These are phyloP conservation scores for Galbula dea DNA, from an alignment of 2,113 vertebrate species.

Conservation along the genomic window DNA sequence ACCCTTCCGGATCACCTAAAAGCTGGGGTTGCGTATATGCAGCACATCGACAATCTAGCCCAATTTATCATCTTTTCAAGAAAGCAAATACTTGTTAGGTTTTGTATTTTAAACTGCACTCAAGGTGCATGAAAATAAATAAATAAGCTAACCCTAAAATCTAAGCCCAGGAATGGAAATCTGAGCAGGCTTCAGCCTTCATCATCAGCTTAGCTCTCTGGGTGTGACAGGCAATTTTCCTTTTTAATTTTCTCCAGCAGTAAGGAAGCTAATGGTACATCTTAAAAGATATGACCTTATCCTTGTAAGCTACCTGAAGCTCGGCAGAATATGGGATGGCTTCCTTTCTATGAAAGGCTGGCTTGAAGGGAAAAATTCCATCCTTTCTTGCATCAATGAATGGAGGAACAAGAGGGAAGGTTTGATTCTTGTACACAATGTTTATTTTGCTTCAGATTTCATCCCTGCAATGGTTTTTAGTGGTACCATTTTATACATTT, in stretches of 20 bases:
- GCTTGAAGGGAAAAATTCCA: conserved; percentile 13
- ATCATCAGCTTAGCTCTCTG: conserved; percentile 54
- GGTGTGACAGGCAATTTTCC: conserved; percentile 66
- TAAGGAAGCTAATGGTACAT: conserved; percentile 56
- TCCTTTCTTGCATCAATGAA: not conserved
- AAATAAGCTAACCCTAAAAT: conserved; percentile 50
- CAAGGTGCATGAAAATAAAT: conserved; percentile 34
- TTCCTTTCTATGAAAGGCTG: not conserved
- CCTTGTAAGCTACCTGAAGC: conserved; percentile 57
- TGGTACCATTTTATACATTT: not conserved
- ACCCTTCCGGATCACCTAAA: conserved; percentile 13
- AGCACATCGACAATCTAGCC: conserved; percentile 22
- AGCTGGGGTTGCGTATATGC: conserved; percentile 35
- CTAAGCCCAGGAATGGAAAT: conserved; percentile 32
- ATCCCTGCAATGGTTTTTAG: not conserved
- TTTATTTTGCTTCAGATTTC: not conserved
- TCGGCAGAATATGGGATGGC: conserved; percentile 41
- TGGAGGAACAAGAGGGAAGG: not conserved
- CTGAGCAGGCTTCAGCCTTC: conserved; percentile 48
- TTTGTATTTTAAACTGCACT: conserved; percentile 55
- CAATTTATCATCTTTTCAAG: conserved; percentile 40
- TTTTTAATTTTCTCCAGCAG: conserved; percentile 65
- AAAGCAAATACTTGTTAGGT: conserved; percentile 21
- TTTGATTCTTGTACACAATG: not conserved
- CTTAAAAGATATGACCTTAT: conserved; percentile 60